A percentile compares a stretch with the other conserved stretches of the same genome.
Conservation (phyloP, 2,888 invertebrate species). For the Yponomeuta evonymella region DNA sequence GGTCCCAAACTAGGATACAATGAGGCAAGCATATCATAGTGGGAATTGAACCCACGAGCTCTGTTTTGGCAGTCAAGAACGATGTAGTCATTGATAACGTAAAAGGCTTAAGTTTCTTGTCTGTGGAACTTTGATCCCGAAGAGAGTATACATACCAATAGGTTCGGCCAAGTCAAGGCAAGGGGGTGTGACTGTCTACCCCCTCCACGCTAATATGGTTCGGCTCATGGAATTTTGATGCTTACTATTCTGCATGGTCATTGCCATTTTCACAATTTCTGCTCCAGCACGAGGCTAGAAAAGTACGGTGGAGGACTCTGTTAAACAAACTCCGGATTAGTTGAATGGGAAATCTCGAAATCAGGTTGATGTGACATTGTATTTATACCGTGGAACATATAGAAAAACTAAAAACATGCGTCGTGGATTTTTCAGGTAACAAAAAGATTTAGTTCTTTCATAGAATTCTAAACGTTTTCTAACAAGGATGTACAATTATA, state of each 20-base stretch:
- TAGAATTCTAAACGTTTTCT: too few species aligned
- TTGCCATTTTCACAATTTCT: slow-evolving; percentile 66
- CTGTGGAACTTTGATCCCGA: too few species aligned
- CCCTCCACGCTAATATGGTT: slow-evolving; percentile 40
- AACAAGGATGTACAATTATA: too few species aligned
- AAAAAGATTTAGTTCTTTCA: too few species aligned
- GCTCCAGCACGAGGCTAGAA: slow-evolving; percentile 26
- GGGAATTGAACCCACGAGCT: too few species aligned
- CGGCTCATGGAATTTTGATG: slow-evolving; percentile 63
- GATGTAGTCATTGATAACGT: too few species aligned
- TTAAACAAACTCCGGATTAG: neutral
- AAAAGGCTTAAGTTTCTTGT: too few species aligned
- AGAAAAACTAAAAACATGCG: neutral
- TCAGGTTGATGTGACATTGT: neutral
- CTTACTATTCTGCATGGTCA: slow-evolving; percentile 67
- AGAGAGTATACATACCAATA: neutral
- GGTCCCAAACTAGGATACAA: too few species aligned
- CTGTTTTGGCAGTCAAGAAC: too few species aligned
- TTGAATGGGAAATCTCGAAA: neutral
- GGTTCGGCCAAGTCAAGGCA: neutral
- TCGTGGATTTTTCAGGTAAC: too few species aligned
- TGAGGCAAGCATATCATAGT: too few species aligned
- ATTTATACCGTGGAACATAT: neutral
- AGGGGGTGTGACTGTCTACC: neutral
- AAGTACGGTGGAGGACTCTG: slow-evolving; percentile 31